A percentile compares a stretch with the other conserved stretches of the same genome.
Conservation (phyloP, 2,888 invertebrate genomes). For the Phaedon cochleariae region DNA sequence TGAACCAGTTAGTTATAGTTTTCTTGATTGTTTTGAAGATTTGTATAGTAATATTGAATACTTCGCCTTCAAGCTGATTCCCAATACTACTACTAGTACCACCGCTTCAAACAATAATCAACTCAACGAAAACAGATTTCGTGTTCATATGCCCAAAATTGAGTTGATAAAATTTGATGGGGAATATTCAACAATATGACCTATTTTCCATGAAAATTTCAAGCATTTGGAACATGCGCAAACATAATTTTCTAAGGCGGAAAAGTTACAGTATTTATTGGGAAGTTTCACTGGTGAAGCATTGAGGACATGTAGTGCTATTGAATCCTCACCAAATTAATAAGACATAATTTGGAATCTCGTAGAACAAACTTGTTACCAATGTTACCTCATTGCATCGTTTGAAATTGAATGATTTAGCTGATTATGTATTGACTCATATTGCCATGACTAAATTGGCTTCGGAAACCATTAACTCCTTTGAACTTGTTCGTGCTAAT, state of each 20-base stretch:
- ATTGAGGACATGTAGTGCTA: slow-evolving; percentile 15
- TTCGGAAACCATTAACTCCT: no score
- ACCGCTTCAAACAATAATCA: background rate
- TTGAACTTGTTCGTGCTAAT: background rate
- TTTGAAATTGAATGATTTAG: background rate
- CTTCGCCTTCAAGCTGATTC: background rate
- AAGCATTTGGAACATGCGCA: slow-evolving; percentile 20
- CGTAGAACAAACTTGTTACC: background rate
- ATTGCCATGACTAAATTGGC: no score
- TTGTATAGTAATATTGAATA: slow-evolving; percentile 16
- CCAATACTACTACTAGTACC: no score
- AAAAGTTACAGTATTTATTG: slow-evolving; percentile 24
- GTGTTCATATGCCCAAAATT: slow-evolving; percentile 17
- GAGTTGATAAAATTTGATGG: slow-evolving; percentile 24
- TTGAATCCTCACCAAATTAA: background rate
- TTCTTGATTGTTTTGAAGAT: slow-evolving; percentile 12
- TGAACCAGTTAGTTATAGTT: slow-evolving; percentile 6
- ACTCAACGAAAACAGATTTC: background rate
- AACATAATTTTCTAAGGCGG: slow-evolving; percentile 16
- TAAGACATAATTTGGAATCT: background rate
- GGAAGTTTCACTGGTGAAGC: slow-evolving; percentile 14
- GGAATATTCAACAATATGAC: slow-evolving; percentile 14
- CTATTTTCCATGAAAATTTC: slow-evolving; percentile 28
- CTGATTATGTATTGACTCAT: no score
- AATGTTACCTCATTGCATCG: background rate